Percentiles rank a stretch among this genome's conserved stretches.
These are phyloP conservation scores for Pagrus major DNA, from an alignment of 2,113 vertebrate species.

Conservation along the genomic window DNA sequence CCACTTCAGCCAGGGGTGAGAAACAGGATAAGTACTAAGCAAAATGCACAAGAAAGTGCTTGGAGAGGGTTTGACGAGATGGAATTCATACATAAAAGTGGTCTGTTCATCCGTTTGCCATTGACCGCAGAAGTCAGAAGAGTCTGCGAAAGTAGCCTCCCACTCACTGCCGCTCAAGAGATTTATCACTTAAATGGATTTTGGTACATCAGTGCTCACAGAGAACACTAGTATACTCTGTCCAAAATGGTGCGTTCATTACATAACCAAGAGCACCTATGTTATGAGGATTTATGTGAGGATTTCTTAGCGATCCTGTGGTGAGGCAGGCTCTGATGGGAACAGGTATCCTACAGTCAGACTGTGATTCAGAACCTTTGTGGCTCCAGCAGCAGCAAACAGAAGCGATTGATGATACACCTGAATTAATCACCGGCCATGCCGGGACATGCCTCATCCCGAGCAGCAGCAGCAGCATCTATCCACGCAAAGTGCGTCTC, in stretches of 20 bases:
- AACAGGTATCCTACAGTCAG: constrained; percentile 21
- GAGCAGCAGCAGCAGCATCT: background rate
- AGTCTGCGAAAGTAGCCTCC: constrained; percentile 74
- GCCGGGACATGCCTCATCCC: background rate
- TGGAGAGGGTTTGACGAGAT: constrained; percentile 45
- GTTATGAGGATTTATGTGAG: constrained; percentile 1
- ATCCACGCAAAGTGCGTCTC: constrained; percentile 10
- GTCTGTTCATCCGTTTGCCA: constrained; percentile 56
- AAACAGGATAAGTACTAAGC: constrained; percentile 49
- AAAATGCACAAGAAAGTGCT: constrained; percentile 55
- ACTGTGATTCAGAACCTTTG: constrained; percentile 32
- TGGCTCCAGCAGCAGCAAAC: constrained; percentile 4
- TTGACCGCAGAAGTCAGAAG: constrained; percentile 75
- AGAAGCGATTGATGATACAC: constrained; percentile 26
- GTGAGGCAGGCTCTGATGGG: background rate
- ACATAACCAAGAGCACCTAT: constrained; percentile 23
- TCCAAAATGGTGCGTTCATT: constrained; percentile 33
- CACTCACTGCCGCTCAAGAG: constrained; percentile 67
- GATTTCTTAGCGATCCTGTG: constrained; percentile 2
- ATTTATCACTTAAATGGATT: constrained; percentile 59
- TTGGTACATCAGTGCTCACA: constrained; percentile 41
- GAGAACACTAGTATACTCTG: constrained; percentile 14
- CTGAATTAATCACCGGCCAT: constrained; percentile 23
- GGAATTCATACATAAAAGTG: constrained; percentile 56
- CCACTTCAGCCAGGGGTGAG: constrained; percentile 44